Base-by-base conservation (phyloP, 2,113 vertebrate species). In the Epinephelus cyanopodus region DNA sequence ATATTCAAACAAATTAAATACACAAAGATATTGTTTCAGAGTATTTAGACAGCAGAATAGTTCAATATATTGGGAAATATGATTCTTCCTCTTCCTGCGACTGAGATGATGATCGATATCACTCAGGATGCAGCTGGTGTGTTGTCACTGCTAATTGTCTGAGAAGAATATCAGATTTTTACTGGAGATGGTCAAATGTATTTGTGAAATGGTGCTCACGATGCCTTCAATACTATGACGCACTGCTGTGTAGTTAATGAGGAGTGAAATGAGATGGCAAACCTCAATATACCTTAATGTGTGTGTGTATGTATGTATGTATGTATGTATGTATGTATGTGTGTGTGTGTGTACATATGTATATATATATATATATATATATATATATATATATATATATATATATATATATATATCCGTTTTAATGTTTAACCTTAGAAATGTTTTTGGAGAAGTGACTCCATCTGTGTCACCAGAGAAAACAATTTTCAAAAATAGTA, bases 61-160 rank as follows among this genome's bases (percentile, higher is more conserved):
- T 25, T 25, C 14, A 18, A 6, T 12, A 14, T 42, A 56, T 53
- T 3, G 17, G 47, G 10, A 48, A 65, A 45, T 45, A 45, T 45
- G 42, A 45, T 45, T 45, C 42, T 12, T 45, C 11, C 11, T 53
- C 27, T 18, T 10, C 15, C 33, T 2, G 7, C 18, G 1, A 3
- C 33, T 4, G 4, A 18, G 3, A 3, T 12, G 2, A 37, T n/a
- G 10, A 53, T 29, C 14, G 3, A 48, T 10, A 48, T 23, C 11
- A 39, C 62, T 63, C n/a, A 33, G 45, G 17, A 5, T 57, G 71
- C 88, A 60, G 72, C 77, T 82, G 77, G 63, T 73, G 33, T 58
- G 27, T 62, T 84, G 75, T 81, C 78, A 45, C 68, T 19, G 29
- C 12, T 53, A 58, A 65, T 48, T 63, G 23, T 48, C 50, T 53